A percentile compares a stretch with the other conserved stretches of the same genome.
phyloP scores from a whole-genome alignment of 2,888 invertebrate species.

The Tipula lateralis region DNA sequence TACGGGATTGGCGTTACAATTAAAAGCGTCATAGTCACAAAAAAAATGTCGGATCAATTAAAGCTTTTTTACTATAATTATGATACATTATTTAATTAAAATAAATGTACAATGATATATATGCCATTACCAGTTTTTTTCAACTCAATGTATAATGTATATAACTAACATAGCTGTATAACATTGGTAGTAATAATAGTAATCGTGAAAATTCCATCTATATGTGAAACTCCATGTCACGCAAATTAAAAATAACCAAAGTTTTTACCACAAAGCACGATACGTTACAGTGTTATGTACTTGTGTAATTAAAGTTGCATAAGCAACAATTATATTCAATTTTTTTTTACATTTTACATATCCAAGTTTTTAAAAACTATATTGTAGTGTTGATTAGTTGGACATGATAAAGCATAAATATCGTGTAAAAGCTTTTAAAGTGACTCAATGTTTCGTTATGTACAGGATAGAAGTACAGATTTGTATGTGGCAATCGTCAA shows the following conservation, averaged over 20 bases:
- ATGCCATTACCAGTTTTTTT: too few relatives aligned
- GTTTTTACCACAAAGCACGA: neutral
- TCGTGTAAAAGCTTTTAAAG: neutral
- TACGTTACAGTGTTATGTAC: neutral
- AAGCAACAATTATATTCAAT: neutral
- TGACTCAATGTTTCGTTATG: too few relatives aligned
- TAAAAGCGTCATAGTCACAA: too few relatives aligned
- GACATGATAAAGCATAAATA: neutral
- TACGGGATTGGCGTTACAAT: neutral
- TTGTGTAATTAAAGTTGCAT: neutral
- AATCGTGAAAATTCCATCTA: too few relatives aligned
- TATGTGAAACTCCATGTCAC: neutral
- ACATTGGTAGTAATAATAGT: neutral
- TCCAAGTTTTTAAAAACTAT: neutral
- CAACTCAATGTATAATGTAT: neutral
- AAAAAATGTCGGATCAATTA: neutral
- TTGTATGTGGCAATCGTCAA: too few relatives aligned
- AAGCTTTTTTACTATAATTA: neutral
- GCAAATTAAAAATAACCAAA: neutral
- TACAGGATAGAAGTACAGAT: too few relatives aligned
- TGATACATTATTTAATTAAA: neutral
- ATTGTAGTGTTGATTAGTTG: neutral
- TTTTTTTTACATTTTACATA: neutral
- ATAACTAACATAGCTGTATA: neutral
- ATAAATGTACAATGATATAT: neutral